Evolutionary conservation across 2,113 vertebrate genomes (phyloP).

Genomic region (Ciconia maguari): DNA sequence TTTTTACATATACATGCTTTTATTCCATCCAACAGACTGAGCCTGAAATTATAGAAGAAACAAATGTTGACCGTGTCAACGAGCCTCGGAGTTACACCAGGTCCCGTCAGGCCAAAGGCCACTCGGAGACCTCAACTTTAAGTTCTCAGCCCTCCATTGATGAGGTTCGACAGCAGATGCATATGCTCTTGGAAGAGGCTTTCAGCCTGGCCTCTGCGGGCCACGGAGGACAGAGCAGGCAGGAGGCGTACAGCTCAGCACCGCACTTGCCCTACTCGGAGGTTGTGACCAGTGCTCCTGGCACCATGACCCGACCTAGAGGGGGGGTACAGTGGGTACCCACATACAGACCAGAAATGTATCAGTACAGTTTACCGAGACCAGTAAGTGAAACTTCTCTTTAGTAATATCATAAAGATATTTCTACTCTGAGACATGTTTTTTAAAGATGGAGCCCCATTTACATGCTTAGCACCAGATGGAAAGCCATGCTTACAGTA

Average conservation of each 20-base stretch:
- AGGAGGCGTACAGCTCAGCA: conserved; percentile 82
- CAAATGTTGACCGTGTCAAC: conserved; percentile 87
- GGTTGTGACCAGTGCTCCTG: conserved; percentile 93
- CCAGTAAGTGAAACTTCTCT: conserved; percentile 79
- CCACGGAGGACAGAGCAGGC: conserved; percentile 84
- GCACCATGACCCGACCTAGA: conserved; percentile 85
- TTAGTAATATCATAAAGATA: neutral
- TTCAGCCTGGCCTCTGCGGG: conserved; percentile 96
- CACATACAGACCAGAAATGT: conserved; percentile 89
- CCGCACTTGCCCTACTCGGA: conserved; percentile 90
- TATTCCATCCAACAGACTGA: conserved; percentile 84
- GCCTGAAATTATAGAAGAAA: conserved; percentile 96
- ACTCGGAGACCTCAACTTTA: conserved; percentile 95
- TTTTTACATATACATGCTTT: neutral
- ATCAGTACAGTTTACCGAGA: conserved; percentile 93
- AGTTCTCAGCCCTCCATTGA: conserved; percentile 99
- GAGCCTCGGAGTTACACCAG: conserved; percentile 81
- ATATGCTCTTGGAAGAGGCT: conserved; percentile 95
- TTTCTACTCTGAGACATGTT: neutral
- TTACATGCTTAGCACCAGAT: neutral
- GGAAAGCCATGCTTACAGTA: neutral
- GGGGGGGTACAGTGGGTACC: conserved; percentile 93
- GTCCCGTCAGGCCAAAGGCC: conserved; percentile 87
- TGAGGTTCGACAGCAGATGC: conserved; percentile 98
- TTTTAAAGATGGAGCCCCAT: neutral